Base-by-base conservation (phyloP, 1,140 invertebrate species). In the Vanessa tameamea region DNA sequence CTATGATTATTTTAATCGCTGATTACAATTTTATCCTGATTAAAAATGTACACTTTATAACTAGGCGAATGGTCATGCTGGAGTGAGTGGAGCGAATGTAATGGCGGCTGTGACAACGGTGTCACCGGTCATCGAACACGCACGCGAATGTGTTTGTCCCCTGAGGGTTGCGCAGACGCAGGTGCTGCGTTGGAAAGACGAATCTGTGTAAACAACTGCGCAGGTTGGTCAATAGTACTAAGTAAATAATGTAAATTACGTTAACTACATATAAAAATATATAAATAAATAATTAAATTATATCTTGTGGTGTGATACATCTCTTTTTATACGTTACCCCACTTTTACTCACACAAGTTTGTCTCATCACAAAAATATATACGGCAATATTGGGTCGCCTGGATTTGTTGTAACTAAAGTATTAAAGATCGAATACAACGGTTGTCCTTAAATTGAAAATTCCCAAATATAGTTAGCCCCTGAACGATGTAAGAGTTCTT, bases 11-110 rank as follows among this genome's bases (percentile, higher is more conserved):
- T 31, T 31, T 4, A n/a, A 31, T 31, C 26, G 6, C 2, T 20
- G 20, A 31, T 31, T 31, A 31, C 6, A 4, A 31, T 31, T 31
- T 31, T 31, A 31, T 31, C 3, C 6, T 31, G 2, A 31, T 31
- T 31, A 31, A 59, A 0, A 51, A 20, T 20, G 20, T 20, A 31
- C 26, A 6, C 3, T 67, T 43, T 31, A 47, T 65, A 43, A 26
- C 20, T 59, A 94, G 94, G 93, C 13, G 94, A 95, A 80, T 97
- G 97, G 96, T 95, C 96, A 13, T 97, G 96, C 78, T 98, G 97
- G 97, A 95, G 95, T 9, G 97, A 98, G 13, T 98, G 97, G 97
- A 96, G 96, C 11, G 94, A 95, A 4, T 98, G 97, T 83, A 96
- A 95, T 57, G 95, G 95, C 0, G 95, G 95, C 4, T 98, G 97